A percentile compares a stretch with the other conserved stretches of the same genome.
Evolutionary conservation across 2,113 vertebrate species (phyloP).

Genomic region (Solea senegalensis): DNA sequence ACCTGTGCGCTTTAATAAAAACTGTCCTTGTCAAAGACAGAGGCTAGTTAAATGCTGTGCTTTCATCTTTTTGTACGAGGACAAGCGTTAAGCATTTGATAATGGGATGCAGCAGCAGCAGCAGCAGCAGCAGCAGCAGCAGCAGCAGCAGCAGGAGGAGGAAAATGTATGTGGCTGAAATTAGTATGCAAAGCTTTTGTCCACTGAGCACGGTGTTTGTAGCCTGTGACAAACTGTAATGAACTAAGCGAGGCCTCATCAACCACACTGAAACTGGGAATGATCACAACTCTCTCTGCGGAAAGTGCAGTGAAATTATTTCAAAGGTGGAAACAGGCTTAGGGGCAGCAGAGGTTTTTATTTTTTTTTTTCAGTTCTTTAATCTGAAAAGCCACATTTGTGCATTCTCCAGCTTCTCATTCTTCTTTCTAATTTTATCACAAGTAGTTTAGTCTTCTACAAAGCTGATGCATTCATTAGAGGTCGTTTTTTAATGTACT

Average conservation of each 20-base stretch:
- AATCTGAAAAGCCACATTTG: slow-evolving; percentile 13
- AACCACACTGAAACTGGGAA: slow-evolving; percentile 54
- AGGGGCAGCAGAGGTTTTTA: neutral
- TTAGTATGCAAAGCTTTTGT: slow-evolving; percentile 76
- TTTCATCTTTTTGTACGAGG: slow-evolving; percentile 29
- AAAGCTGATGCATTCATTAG: neutral
- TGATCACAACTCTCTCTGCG: slow-evolving; percentile 45
- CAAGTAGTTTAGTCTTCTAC: neutral
- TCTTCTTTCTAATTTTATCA: slow-evolving; percentile 10
- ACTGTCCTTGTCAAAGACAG: slow-evolving; percentile 34
- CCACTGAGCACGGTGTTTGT: slow-evolving; percentile 62
- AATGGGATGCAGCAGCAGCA: slow-evolving; percentile 29
- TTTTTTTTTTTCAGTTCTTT: neutral
- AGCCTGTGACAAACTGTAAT: slow-evolving; percentile 66
- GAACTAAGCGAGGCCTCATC: slow-evolving; percentile 65
- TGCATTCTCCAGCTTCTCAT: slow-evolving; percentile 1
- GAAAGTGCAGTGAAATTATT: slow-evolving; percentile 39
- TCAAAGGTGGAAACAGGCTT: neutral
- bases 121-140: slow-evolving; percentile 24
- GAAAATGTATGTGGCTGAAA: slow-evolving; percentile 53
- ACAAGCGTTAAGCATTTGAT: slow-evolving; percentile 54
- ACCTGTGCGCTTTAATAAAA: slow-evolving; percentile 24
- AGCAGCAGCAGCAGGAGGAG: slow-evolving; percentile 19
- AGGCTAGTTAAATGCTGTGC: slow-evolving; percentile 41
- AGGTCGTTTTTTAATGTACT: too few species aligned